Conservation (phyloP, 2,797 vertebrate species). For the Pygocentrus nattereri region DNA sequence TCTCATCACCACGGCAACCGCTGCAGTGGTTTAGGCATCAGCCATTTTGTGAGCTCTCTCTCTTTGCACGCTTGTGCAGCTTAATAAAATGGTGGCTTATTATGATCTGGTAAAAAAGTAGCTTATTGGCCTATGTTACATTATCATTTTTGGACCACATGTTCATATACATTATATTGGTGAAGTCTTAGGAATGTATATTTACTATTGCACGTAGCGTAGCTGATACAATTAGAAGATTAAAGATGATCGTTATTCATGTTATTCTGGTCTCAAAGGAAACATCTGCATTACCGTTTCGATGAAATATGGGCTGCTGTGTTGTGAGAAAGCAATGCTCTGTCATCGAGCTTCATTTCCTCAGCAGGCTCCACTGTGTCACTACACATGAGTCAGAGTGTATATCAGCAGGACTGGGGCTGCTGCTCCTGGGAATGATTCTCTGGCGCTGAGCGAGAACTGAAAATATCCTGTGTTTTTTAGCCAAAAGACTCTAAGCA, state of each 20-base stretch:
- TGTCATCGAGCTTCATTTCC: not conserved
- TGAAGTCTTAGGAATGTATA: not conserved
- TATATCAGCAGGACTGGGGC: not conserved
- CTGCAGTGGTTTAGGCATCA: conserved; percentile 55
- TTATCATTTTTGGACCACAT: not conserved
- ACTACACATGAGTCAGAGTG: conserved; percentile 3
- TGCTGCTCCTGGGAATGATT: not conserved
- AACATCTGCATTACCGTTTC: not conserved
- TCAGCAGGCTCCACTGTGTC: not conserved
- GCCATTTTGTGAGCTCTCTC: conserved; percentile 61
- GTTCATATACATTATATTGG: not conserved
- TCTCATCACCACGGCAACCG: conserved; percentile 63
- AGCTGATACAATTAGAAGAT: not conserved
- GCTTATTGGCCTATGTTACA: conserved; percentile 11
- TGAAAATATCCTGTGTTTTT: conserved; percentile 1
- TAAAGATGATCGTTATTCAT: not conserved
- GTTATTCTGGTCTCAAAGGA: not conserved
- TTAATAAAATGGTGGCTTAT: conserved; percentile 59
- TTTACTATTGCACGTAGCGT: not conserved
- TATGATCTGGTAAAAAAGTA: conserved; percentile 29
- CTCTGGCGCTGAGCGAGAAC: not conserved
- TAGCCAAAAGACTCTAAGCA: not conserved
- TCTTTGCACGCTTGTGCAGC: conserved; percentile 10
- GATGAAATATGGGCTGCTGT: not conserved
- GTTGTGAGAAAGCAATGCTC: not conserved